A percentile compares a stretch with the other conserved stretches of the same genome.
Conservation (phyloP, 2,797 vertebrate species). For the Myotis vivesi region DNA sequence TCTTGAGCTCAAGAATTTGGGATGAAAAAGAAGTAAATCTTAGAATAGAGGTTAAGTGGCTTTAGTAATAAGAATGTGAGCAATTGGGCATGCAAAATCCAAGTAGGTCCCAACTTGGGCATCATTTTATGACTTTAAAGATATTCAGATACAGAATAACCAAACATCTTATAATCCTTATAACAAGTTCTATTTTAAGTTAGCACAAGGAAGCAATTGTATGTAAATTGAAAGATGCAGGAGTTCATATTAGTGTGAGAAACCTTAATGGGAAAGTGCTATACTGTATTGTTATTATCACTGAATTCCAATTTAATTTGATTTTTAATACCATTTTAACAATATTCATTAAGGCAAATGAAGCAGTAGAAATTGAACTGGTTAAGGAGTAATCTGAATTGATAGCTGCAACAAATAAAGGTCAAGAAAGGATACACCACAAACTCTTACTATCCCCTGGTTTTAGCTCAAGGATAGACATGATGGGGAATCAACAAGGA, state of each 20-base stretch:
- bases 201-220: conserved; percentile 2
- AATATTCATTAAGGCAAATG: conserved; percentile 63
- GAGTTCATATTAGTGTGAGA: conserved; percentile 53
- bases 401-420: conserved; percentile 33
- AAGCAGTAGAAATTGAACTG: conserved; percentile 52
- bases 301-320: conserved; percentile 64
- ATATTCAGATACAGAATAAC: conserved; percentile 18
- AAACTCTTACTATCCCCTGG: neutral
- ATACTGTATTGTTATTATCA: conserved; percentile 53
- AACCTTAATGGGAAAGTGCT: conserved; percentile 55
- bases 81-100: neutral
- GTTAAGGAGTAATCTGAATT: conserved; percentile 53
- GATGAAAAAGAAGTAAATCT: neutral
- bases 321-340: conserved; percentile 65
- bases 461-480: neutral
- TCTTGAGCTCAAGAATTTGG: neutral
- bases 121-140: conserved; percentile 44
- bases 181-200: conserved; percentile 46
- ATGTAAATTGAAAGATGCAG: conserved; percentile 53
- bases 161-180: conserved; percentile 16
- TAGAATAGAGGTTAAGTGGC: neutral
- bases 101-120: neutral
- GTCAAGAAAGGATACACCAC: neutral
- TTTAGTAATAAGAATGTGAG: neutral
- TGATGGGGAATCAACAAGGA: neutral